Base-by-base conservation (phyloP, 1,140 invertebrate species). In the Caenorhabditis elegans region DNA sequence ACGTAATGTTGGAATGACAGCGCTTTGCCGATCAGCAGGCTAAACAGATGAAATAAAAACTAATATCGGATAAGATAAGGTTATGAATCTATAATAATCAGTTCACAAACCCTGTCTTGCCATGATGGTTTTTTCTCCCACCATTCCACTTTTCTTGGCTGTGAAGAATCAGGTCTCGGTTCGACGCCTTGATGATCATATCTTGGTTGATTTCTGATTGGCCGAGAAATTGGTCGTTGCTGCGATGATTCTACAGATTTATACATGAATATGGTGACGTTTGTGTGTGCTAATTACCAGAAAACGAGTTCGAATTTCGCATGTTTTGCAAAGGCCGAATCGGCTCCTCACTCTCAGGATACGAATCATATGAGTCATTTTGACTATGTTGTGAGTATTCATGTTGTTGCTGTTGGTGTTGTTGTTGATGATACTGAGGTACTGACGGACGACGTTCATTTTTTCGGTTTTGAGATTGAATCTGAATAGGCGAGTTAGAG, bases 1-100 rank as follows among this genome's bases (percentile, higher is more conserved):
- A 15, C 80, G 46, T 0, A 82, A n/a, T n/a, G 80, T 60, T 13
- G 80, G 80, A 26, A 82, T 82, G 4, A 82, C 75, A 55, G 80
- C 80, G 75, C 80, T 82, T 60, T 76, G 46, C 15, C 49, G 28
- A 17, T 43, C 75, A 17, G 28, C 47, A 4, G 43, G n/a, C 79
- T 76, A 10, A 39, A 53, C 22, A 48, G 19, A 55, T 47, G 4
- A 70, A 31, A 43, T 22, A 2, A 15, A 13, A 46, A 80, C 4
- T 65, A 24, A 39, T 10, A 70, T 70, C n/a, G n/a, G n/a, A n/a
- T n/a, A n/a, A n/a, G 39, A 43, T 43, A 43, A 43, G 39, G 15
- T 10, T 15, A 70, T 70, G 15, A 70, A 70, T 39, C 28, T 5
- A 19, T n/a, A 39, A 34, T 36, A 46, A 47, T 43, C 39, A 43